These are phyloP conservation scores for Amphilophus citrinellus DNA, from an alignment of 2,113 vertebrate species.

Conservation along the genomic window DNA sequence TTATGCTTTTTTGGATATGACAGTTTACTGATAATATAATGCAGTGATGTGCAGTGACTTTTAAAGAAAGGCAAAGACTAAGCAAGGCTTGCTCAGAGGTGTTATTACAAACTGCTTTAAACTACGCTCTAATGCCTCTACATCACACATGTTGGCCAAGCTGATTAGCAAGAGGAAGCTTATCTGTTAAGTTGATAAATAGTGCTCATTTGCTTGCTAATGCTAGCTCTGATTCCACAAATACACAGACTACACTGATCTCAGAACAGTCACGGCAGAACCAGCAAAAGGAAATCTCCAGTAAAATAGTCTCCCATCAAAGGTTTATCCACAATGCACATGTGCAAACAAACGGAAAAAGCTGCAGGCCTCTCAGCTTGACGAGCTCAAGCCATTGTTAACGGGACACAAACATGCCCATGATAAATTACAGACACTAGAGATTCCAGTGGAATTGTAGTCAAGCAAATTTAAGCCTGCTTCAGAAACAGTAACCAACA, in stretches of 20 bases:
- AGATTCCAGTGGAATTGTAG: too few species aligned
- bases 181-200: background rate
- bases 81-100: background rate
- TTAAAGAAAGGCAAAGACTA: background rate
- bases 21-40: background rate
- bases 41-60: background rate
- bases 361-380: background rate
- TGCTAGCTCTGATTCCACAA: background rate
- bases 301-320: background rate
- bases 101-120: background rate
- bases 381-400: background rate
- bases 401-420: rapidly evolving
- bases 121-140: background rate
- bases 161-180: background rate
- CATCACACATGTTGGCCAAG: background rate
- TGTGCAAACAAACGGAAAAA: background rate
- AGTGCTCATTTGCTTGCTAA: background rate
- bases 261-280: background rate
- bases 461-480: background rate
- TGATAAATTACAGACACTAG: background rate
- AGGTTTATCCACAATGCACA: background rate
- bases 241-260: background rate
- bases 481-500: background rate
- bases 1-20: background rate
- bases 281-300: background rate